Evolutionary conservation across 1,140 invertebrate genomes (phyloP), one percentile per base, ranked within the genome.

Genomic region (Nephila pilipes): DNA sequence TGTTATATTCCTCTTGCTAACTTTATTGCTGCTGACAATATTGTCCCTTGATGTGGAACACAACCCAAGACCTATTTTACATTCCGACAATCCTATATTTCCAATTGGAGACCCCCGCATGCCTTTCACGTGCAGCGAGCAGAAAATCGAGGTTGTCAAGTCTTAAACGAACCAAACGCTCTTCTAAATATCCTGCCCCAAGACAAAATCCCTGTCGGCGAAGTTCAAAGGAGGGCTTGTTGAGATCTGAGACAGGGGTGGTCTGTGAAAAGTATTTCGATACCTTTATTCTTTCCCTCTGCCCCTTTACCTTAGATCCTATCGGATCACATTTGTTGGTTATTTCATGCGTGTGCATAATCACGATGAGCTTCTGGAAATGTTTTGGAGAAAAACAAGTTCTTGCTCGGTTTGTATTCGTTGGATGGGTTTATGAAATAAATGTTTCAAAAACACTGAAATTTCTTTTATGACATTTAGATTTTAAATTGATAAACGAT

Each of bases 131-230:
- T 81, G 10, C 89, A 91, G 65, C 46, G 57, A 36, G 22, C 80
- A 75, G 55, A 63, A 91, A 91, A 91, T 91, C 79, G 32, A 36
- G 57, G 89, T 91, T 91, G 89, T 81, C 89, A 91, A 57, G 20
- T 63, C 75, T 81, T 91, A 83, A 91, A 91, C 89, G 89, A 91
- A 91, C 89, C 89, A 58, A 83, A 29, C 46, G 22, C 89, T 57
- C 79, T 54, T 58, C 29, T 91, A 83, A 83, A 83, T 91, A 83
- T 83, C 89, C 32, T 32, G 60, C 22, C 46, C 29, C 25, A 22
- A 60, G 32, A 65, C 36, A 60, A 83, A 91, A 91, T 91, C 80
- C 79, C 36, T 32, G 29, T 60, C 75, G 89, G 89, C 46, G 57
- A n/a, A 81, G 29, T 54, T 91, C 89, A 91, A 91, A 91, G 80